A percentile compares a stretch with the other conserved stretches of the same genome.
Evolutionary conservation across 2,888 invertebrate species (phyloP).

Genomic region (Sphinx pinastri): DNA sequence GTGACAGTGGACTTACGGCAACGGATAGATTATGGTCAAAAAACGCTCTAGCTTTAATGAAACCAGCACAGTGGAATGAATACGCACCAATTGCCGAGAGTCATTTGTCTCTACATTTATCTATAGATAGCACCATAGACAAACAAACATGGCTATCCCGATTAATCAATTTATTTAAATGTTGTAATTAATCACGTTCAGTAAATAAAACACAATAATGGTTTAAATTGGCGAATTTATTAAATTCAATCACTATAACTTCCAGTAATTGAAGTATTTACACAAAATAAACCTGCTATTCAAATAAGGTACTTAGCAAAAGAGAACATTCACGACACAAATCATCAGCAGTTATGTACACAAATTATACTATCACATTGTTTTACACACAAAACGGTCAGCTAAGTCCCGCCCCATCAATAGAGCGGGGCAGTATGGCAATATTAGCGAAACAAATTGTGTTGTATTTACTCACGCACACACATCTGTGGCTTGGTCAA

Average conservation of each 20-base stretch:
- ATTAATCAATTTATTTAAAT: constrained; percentile 55
- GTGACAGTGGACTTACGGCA: constrained; percentile 32
- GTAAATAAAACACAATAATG: constrained; percentile 60
- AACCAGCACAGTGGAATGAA: constrained; percentile 55
- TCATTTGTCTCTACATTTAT: constrained; percentile 55
- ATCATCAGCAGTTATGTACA: constrained; percentile 57
- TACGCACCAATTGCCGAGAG: constrained; percentile 52
- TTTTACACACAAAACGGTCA: constrained; percentile 51
- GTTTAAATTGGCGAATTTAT: constrained; percentile 79
- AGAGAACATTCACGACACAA: constrained; percentile 59
- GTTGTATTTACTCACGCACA: constrained; percentile 27
- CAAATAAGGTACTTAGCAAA: constrained; percentile 68
- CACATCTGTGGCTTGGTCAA: neutral
- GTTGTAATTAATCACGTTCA: constrained; percentile 57
- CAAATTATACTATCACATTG: constrained; percentile 63
- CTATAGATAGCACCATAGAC: constrained; percentile 45
- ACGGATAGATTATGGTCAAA: constrained; percentile 48
- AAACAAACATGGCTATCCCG: constrained; percentile 57
- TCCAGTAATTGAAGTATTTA: constrained; percentile 79
- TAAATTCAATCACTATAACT: constrained; percentile 82
- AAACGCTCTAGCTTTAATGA: constrained; percentile 51
- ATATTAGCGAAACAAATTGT: neutral
- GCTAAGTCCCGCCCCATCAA: constrained; percentile 34
- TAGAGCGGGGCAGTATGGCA: constrained; percentile 22
- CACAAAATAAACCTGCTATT: constrained; percentile 68